A percentile compares a stretch with the other conserved stretches of the same genome.
phyloP scores from a whole-genome alignment of 2,888 invertebrate species.

The Troides helena region DNA sequence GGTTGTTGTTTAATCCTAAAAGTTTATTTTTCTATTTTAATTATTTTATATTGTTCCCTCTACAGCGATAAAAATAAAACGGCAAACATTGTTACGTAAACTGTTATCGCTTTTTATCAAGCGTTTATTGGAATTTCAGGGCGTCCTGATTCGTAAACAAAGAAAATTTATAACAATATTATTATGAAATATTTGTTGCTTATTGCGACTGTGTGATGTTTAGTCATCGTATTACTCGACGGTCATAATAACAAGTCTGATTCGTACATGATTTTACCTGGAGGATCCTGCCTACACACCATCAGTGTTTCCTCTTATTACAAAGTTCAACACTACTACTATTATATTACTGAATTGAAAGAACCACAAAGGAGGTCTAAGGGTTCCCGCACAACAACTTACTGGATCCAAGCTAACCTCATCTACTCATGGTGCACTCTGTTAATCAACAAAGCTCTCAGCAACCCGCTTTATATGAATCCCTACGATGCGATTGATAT shows the following conservation, averaged over 20 bases:
- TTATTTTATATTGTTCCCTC: neutral
- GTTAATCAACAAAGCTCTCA: too few relatives aligned
- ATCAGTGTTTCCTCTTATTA: too few relatives aligned
- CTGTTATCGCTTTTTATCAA: slow-evolving; percentile 34
- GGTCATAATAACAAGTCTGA: neutral
- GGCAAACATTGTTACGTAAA: slow-evolving; percentile 42
- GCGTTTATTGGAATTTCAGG: slow-evolving; percentile 37
- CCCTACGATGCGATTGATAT: too few relatives aligned
- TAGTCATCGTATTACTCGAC: neutral
- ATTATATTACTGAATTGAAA: too few relatives aligned
- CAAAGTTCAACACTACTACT: too few relatives aligned
- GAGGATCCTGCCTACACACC: too few relatives aligned
- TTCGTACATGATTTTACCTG: neutral
- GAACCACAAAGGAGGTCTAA: too few relatives aligned
- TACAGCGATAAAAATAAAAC: slow-evolving; percentile 11
- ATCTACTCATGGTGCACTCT: too few relatives aligned
- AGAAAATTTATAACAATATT: slow-evolving; percentile 30
- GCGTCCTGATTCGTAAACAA: slow-evolving; percentile 35
- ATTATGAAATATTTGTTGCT: slow-evolving; percentile 33
- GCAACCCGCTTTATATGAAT: too few relatives aligned
- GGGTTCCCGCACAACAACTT: too few relatives aligned
- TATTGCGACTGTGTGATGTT: slow-evolving; percentile 20
- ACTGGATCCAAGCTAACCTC: too few relatives aligned
- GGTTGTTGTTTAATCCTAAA: neutral
- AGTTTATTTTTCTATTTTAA: neutral